These are phyloP conservation scores for Tragelaphus strepsiceros DNA, from an alignment of 2,113 vertebrate species.

Conservation along the genomic window DNA sequence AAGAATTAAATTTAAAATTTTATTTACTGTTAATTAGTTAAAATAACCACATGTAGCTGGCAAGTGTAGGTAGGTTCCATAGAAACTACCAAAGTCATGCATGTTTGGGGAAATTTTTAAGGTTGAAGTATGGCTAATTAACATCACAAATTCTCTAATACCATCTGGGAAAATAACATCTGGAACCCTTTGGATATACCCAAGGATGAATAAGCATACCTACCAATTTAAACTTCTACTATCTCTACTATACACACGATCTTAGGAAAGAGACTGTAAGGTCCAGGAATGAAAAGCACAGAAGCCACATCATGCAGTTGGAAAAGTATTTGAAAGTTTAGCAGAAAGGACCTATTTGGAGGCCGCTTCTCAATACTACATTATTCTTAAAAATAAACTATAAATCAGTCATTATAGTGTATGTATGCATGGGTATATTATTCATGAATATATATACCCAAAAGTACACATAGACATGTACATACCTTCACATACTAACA, in stretches of 20 bases:
- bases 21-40: not conserved
- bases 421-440: not conserved
- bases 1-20: not conserved
- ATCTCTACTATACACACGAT: not conserved
- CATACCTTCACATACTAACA: not conserved
- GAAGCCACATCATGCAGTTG: not conserved
- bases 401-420: not conserved
- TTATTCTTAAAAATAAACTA: not conserved
- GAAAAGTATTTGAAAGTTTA: not conserved
- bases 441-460: not conserved
- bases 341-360: not conserved
- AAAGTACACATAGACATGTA: not conserved
- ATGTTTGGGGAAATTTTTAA: not conserved
- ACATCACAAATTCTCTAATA: not conserved
- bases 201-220: not conserved
- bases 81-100: not conserved
- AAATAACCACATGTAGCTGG: not conserved
- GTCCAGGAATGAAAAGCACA: not conserved
- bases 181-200: not conserved
- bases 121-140: not conserved
- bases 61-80: not conserved
- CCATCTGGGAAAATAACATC: not conserved
- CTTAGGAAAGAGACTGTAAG: not conserved
- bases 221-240: not conserved
- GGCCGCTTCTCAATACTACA: not conserved